Percentiles rank a stretch among this genome's conserved stretches.
phyloP scores from a whole-genome alignment of 1,140 invertebrate species.

The Calycopis cecrops region DNA sequence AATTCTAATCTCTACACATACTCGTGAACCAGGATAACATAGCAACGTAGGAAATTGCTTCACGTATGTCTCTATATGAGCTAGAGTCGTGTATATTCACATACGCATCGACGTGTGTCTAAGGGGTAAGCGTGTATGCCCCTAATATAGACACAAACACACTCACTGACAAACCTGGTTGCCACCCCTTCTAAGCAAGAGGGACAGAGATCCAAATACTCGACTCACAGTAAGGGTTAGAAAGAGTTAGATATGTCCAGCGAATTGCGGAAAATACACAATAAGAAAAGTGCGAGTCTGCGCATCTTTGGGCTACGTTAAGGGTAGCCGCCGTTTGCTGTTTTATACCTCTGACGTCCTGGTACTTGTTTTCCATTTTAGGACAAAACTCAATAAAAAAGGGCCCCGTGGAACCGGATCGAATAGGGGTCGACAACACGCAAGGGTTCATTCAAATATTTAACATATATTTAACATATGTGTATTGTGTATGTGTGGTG shows the following conservation, averaged over 20 bases:
- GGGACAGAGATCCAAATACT: conserved; percentile 40
- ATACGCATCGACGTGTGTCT: conserved; percentile 52
- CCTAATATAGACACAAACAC: conserved; percentile 52
- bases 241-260: conserved; percentile 53
- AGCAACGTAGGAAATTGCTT: conserved; percentile 41
- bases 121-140: conserved; percentile 54
- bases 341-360: conserved; percentile 46
- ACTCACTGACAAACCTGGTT: conserved; percentile 31
- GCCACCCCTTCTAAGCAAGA: conserved; percentile 49
- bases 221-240: conserved; percentile 33
- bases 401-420: conserved; percentile 35
- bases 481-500: too few relatives aligned
- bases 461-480: too few relatives aligned
- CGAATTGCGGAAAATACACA: conserved; percentile 33
- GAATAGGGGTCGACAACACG: conserved; percentile 19
- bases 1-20: conserved; percentile 74
- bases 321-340: conserved; percentile 53
- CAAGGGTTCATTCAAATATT: not conserved
- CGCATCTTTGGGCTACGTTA: conserved; percentile 60
- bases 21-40: conserved; percentile 59
- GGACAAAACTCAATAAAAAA: conserved; percentile 74
- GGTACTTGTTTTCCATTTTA: conserved; percentile 74
- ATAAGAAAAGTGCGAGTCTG: conserved; percentile 60
- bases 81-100: conserved; percentile 53
- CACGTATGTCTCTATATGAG: conserved; percentile 56